Evolutionary conservation across 2,888 invertebrate genomes (phyloP).

Genomic region (Frankliniella intonsa): DNA sequence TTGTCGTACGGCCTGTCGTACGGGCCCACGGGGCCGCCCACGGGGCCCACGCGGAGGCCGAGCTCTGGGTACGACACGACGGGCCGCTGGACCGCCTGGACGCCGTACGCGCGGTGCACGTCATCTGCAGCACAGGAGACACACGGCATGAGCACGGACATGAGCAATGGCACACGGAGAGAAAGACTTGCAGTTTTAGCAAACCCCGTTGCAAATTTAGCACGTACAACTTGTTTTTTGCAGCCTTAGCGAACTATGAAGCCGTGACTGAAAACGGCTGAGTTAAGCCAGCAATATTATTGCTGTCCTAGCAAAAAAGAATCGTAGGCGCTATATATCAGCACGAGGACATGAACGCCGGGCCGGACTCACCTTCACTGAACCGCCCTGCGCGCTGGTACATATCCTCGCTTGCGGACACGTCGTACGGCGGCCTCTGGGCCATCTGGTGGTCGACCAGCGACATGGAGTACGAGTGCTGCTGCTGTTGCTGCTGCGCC

Average conservation of each 20-base stretch:
- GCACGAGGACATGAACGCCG: no score
- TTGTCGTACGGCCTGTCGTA: background rate
- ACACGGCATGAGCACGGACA: no score
- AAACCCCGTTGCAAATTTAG: no score
- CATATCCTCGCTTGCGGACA: background rate
- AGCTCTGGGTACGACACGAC: conserved; percentile 13
- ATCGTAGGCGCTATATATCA: no score
- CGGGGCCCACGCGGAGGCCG: background rate
- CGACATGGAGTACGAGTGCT: conserved; percentile 24
- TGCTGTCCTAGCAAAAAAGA: no score
- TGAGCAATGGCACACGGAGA: no score
- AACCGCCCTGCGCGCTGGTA: background rate
- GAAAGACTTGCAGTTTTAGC: no score
- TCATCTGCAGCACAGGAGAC: background rate
- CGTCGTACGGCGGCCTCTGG: conserved; percentile 1
- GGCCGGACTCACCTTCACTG: background rate
- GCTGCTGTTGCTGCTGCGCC: background rate
- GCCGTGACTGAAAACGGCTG: no score
- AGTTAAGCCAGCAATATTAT: no score
- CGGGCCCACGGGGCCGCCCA: background rate
- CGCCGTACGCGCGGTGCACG: conserved; percentile 20
- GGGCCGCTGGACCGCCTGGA: conserved; percentile 6
- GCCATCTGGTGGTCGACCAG: conserved; percentile 25
- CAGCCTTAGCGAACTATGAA: no score
- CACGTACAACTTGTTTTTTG: no score